A percentile compares a stretch with the other conserved stretches of the same genome.
These are phyloP conservation scores for Polymixis flavicincta DNA, from an alignment of 2,888 invertebrate genomes.

Conservation along the genomic window DNA sequence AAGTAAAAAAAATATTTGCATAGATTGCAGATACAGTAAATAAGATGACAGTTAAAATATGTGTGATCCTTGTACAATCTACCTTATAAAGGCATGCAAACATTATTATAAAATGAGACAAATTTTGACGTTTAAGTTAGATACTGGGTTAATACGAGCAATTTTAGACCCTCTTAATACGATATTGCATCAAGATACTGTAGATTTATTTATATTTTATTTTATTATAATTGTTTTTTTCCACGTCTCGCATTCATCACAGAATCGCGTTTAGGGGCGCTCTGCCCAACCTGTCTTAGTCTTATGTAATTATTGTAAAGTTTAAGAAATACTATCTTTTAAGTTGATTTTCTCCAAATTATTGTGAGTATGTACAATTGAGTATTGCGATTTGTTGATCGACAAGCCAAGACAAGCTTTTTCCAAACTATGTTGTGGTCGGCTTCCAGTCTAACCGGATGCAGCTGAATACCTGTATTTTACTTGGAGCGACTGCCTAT, in stretches of 20 bases:
- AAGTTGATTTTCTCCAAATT: constrained; percentile 47
- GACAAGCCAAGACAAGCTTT: no score
- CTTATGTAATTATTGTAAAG: constrained; percentile 39
- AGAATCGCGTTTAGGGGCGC: constrained; percentile 8
- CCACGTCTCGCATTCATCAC: background rate
- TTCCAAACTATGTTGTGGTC: background rate
- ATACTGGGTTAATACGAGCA: background rate
- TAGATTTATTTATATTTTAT: background rate
- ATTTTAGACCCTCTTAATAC: background rate
- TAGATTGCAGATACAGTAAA: no score
- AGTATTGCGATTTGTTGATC: constrained; percentile 9
- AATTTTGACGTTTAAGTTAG: no score
- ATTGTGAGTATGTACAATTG: constrained; percentile 44
- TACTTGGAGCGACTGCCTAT: no score
- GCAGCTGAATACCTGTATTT: background rate
- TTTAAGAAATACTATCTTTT: constrained; percentile 50
- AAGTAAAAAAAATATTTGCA: no score
- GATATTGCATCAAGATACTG: no score
- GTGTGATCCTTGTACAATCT: no score
- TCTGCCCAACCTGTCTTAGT: constrained; percentile 5
- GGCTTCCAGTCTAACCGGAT: background rate
- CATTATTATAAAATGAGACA: no score
- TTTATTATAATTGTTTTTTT: background rate
- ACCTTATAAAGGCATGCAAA: no score
- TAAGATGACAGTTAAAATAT: no score